Base-by-base conservation (phyloP, 1,140 invertebrate species). In the Cydia amplana region DNA sequence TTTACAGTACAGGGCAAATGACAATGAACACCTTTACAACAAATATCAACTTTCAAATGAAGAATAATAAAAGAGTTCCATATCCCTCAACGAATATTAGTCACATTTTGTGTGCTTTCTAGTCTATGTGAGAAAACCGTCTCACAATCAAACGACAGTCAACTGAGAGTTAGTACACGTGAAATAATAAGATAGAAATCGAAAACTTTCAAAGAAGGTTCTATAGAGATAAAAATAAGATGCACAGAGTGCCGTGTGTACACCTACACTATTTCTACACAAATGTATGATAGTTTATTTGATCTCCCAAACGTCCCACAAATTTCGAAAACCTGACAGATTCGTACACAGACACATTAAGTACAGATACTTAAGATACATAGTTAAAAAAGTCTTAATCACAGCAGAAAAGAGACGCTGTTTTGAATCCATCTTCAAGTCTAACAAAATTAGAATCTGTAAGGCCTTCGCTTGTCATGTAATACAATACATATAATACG, bases 11-110 rank as follows among this genome's bases (percentile, higher is more conserved):
- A 25, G 25, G 49, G 32, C 40, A 78, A 76, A 73, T 51, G 18
- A 79, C 65, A 79, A 65, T 72, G 20, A 55, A 72, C 70, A 77
- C 74, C 65, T 73, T 23, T 63, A 78, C 73, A 74, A 78, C 77
- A 36, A 72, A 23, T 72, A 12, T 72, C 32, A 36, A 64, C 5
- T 64, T 70, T 70, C 7, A 73, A 51, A 4, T 46, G 14, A 73
- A 51, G 9, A 43, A 40, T 18, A 40, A 25, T 51, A 73, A 23
- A 25, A 43, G 23, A 40, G 40, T 18, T 20, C 40, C 72, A 28
- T 12, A 25, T 23, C 43, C 72, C 43, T 49, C 20, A 43, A 73
- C n/a, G 20, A 73, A 18, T 70, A 43, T 73, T 73, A 73, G 51
- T 51, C 43, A 55, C 72, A 73, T 73, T 49, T 14, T 28, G 28